Evolutionary conservation across 2,797 vertebrate species (phyloP), one percentile per base, ranked within the genome.

Genomic region (Chaenodraco wilsoni): DNA sequence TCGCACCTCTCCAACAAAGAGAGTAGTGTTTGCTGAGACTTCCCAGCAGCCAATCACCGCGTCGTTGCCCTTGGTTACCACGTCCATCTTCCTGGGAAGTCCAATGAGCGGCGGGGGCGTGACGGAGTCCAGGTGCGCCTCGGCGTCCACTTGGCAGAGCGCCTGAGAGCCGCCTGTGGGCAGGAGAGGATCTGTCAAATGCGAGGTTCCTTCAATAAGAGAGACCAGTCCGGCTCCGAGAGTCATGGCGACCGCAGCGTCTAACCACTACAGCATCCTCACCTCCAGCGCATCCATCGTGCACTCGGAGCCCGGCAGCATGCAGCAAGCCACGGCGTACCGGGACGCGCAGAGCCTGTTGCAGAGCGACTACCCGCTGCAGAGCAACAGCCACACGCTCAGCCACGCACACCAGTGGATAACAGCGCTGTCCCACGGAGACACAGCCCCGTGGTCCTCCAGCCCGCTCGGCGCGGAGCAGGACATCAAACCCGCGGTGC

Each of bases 341-440:
- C 94, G 96, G 93, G 96, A 98, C 92, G 96, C 97, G 90, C 97
- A 97, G 93, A 95, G 94, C 91, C 96, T 97, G 96, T 96, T 98
- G 95, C 97, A 97, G 93, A 94, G 95, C 90, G 97, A 98, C 93
- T 98, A 97, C 92, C 92, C 95, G 91, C 95, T 98, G 93, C 96
- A 97, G 95, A 97, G 95, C 94, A 98, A 96, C 94, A 96, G 95
- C 93, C 97, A 98, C 94, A 96, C 96, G 91, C 97, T 97, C 88
- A 97, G 96, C 96, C 97, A 98, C 95, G 97, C 97, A 86, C 97
- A 98, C 94, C 97, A 98, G 96, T 98, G 97, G 97, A 96, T 98
- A 94, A 94, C 96, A 76, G 97, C 97, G 88, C 95, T 97, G 94
- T 97, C 97, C 94, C 97, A 98, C 94, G 97, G 96, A 90, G 97